Percentiles rank a stretch among this genome's conserved stretches.
These are phyloP conservation scores for Myocastor coypus DNA, from an alignment of 2,113 vertebrate species.

Conservation along the genomic window DNA sequence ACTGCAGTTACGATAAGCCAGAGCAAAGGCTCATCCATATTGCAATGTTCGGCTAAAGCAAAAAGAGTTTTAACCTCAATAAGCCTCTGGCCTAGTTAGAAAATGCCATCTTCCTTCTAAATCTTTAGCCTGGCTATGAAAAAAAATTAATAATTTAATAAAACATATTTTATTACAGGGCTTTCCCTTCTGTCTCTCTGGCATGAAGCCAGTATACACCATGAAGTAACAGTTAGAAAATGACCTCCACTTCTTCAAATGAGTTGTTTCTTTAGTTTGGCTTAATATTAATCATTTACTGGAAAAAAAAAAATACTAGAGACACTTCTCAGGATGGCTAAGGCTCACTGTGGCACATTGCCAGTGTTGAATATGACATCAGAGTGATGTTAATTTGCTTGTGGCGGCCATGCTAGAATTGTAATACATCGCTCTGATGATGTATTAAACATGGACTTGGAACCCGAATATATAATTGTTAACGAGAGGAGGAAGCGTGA, in stretches of 20 bases:
- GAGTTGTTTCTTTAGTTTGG: constrained; percentile 82
- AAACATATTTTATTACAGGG: constrained; percentile 83
- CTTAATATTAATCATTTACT: constrained; percentile 83
- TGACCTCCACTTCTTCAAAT: constrained; percentile 78
- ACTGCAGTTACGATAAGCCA: constrained; percentile 51
- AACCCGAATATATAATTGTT: constrained; percentile 78
- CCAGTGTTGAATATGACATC: constrained; percentile 77
- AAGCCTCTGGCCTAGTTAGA: constrained; percentile 59
- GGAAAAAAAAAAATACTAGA: constrained; percentile 32
- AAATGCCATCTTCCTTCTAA: constrained; percentile 73
- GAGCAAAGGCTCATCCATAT: not conserved
- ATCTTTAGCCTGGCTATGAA: constrained; percentile 67
- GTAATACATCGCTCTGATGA: constrained; percentile 69
- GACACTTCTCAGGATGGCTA: constrained; percentile 62
- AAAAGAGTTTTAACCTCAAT: constrained; percentile 68
- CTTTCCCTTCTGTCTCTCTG: constrained; percentile 81
- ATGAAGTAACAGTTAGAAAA: constrained; percentile 82
- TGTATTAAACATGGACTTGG: constrained; percentile 73
- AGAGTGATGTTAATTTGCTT: constrained; percentile 74
- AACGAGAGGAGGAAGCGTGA: constrained; percentile 76
- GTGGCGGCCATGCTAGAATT: constrained; percentile 48
- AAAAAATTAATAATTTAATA: constrained; percentile 77
- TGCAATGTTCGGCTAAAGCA: constrained; percentile 51
- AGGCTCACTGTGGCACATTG: constrained; percentile 64
- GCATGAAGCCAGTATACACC: constrained; percentile 78